Evolutionary conservation across 2,113 vertebrate genomes (phyloP), one percentile per base, ranked within the genome.

Genomic region (Halichoerus grypus): DNA sequence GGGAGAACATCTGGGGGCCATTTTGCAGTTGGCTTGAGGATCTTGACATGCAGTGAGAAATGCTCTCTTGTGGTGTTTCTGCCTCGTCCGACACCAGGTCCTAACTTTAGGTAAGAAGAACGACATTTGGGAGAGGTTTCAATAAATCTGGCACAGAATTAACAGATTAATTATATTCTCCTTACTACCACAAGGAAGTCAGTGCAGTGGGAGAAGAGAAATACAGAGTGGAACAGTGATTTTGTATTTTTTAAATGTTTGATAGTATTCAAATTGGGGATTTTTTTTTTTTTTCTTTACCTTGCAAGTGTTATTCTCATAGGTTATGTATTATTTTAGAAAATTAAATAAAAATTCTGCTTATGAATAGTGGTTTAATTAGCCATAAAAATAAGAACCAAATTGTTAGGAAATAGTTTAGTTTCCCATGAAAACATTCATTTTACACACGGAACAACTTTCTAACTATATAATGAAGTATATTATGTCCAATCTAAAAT

Each of bases 351-450:
- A 14, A 88, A 92, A 88, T 67, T 85, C 36, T 92, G 65, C 39
- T 97, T 95, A 67, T 88, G 39, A 94, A 92, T 67, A 57, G 49
- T 65, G 19, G 28, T 81, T 98, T 88, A 90, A 90, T 69, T 94
- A 91, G 59, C 67, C 79, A 46, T 13, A 55, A 81, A 89, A 93
- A 74, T 33, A 86, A 86, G 65, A 84, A 67, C 8, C 10, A 77
- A 72, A 80, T 89, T 85, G 18, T 79, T 95, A 72, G 6, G n/a
- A 96, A 94, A 87, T 63, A 21, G 28, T 79, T 86, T 77, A 26
- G 42, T 53, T 89, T 86, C 46, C 72, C 36, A 63, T 24, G 14
- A 39, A 92, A 91, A 22, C 63, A 91, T 77, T 93, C 26, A 82
- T 82, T 92, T 86, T 94, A 77, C 21, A 15, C 57, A 51, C 87